phyloP scores from a whole-genome alignment of 2,113 vertebrate genomes.

The Lamprotornis superbus region DNA sequence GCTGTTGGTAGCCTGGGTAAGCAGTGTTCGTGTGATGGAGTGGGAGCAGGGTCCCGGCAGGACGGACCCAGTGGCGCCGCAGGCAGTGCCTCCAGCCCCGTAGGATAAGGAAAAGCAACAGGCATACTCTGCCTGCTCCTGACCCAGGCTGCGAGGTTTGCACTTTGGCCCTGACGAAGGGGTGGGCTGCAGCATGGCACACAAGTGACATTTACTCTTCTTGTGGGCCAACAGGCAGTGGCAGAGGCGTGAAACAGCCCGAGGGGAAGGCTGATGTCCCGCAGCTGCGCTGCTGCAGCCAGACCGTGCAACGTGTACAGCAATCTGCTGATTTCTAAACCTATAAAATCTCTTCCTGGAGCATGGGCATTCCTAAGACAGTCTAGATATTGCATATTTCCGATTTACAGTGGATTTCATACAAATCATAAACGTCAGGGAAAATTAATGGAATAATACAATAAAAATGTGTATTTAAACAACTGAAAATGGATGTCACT shows the following conservation, averaged over 20 bases:
- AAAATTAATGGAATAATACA: not conserved
- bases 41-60: fast-evolving
- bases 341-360: not conserved
- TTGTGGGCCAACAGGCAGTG: not conserved
- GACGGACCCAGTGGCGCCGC: fast-evolving
- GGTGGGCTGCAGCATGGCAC: not conserved
- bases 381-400: not conserved
- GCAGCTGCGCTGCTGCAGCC: not conserved
- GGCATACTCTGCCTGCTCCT: not conserved
- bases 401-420: not conserved
- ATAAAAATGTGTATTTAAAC: not conserved
- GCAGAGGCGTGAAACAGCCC: not conserved
- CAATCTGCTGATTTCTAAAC: not conserved
- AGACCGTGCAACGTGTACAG: fast-evolving
- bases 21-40: fast-evolving
- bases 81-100: fast-evolving
- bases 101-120: not conserved
- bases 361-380: not conserved
- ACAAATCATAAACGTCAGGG: not conserved
- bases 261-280: not conserved
- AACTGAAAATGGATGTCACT: not conserved
- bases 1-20: not conserved
- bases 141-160: not conserved
- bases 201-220: not conserved
- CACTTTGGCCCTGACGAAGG: not conserved